Evolutionary conservation across 2,888 invertebrate species (phyloP).

Genomic region (Tinea semifulvella): DNA sequence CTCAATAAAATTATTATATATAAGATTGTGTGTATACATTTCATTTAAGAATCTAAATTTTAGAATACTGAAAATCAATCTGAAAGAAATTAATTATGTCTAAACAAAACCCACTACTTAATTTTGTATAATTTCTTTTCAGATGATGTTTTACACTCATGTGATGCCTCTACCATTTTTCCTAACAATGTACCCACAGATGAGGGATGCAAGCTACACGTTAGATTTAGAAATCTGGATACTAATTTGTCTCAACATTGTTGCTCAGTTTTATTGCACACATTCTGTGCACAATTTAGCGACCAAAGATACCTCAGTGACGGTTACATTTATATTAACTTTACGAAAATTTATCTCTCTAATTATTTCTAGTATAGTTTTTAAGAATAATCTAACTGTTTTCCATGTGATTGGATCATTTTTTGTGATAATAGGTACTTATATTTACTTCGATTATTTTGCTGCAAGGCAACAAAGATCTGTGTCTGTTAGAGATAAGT

Average conservation of each 20-base stretch:
- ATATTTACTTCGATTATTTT: slow-evolving; percentile 52
- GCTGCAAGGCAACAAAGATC: slow-evolving; percentile 34
- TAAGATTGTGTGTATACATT: too few species aligned
- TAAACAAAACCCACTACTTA: neutral
- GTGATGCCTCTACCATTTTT: slow-evolving; percentile 47
- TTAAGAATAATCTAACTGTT: slow-evolving; percentile 50
- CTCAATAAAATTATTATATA: too few species aligned
- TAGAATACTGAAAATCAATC: too few species aligned
- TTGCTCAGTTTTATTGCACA: slow-evolving; percentile 47
- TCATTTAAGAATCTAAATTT: too few species aligned
- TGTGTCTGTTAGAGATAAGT: slow-evolving; percentile 34
- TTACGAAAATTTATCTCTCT: slow-evolving; percentile 50
- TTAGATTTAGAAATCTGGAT: slow-evolving; percentile 35
- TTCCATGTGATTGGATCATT: slow-evolving; percentile 43
- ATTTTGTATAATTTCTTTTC: slow-evolving; percentile 26
- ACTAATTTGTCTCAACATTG: slow-evolving; percentile 35
- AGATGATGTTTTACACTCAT: slow-evolving; percentile 58
- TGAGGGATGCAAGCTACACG: slow-evolving; percentile 27
- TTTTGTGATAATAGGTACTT: slow-evolving; percentile 46
- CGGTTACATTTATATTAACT: slow-evolving; percentile 52
- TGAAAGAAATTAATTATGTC: too few species aligned
- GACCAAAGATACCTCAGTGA: slow-evolving; percentile 46
- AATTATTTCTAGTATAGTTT: slow-evolving; percentile 45
- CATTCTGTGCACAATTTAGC: slow-evolving; percentile 50
- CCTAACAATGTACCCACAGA: slow-evolving; percentile 36